Percentiles rank a stretch among this genome's conserved stretches.
Evolutionary conservation across 1,140 invertebrate species (phyloP).

Genomic region (Camponotus vicinus): DNA sequence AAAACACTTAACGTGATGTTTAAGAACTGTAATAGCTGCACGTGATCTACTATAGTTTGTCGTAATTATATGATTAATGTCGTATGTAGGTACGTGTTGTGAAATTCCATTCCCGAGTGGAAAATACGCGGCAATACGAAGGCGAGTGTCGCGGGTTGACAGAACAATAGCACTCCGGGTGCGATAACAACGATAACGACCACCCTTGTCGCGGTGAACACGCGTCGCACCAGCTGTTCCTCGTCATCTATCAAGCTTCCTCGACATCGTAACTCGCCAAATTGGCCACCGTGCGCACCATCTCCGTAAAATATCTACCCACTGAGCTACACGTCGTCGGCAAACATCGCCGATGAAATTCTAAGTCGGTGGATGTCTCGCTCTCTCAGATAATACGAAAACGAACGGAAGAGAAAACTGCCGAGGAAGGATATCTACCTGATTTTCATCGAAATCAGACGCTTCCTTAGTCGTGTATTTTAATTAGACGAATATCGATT

Average conservation of each 20-base stretch:
- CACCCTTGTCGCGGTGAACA: constrained; percentile 51
- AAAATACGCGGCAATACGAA: constrained; percentile 33
- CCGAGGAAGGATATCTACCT: not conserved
- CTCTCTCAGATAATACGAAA: not conserved
- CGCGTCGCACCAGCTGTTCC: constrained; percentile 55
- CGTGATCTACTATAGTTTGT: not conserved
- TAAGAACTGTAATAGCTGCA: not conserved
- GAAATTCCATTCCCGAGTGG: constrained; percentile 37
- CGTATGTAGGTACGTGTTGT: constrained; percentile 15
- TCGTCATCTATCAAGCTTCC: constrained; percentile 65
- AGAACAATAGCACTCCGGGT: constrained; percentile 29
- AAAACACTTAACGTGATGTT: constrained; percentile 8
- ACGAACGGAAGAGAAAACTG: constrained; percentile 29
- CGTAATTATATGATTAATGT: constrained; percentile 54
- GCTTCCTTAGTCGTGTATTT: not conserved
- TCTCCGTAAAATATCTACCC: constrained; percentile 53
- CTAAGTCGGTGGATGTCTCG: constrained; percentile 11
- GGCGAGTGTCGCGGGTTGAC: constrained; percentile 11
- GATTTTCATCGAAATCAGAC: not conserved
- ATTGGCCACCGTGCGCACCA: constrained; percentile 43
- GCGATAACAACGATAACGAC: constrained; percentile 67
- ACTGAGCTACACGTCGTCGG: constrained; percentile 27
- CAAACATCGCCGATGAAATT: constrained; percentile 55
- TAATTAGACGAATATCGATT: not conserved
- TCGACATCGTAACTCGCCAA: constrained; percentile 61